Base-by-base conservation (phyloP, 2,113 vertebrate genomes). In the Actenoides lindsayi region DNA sequence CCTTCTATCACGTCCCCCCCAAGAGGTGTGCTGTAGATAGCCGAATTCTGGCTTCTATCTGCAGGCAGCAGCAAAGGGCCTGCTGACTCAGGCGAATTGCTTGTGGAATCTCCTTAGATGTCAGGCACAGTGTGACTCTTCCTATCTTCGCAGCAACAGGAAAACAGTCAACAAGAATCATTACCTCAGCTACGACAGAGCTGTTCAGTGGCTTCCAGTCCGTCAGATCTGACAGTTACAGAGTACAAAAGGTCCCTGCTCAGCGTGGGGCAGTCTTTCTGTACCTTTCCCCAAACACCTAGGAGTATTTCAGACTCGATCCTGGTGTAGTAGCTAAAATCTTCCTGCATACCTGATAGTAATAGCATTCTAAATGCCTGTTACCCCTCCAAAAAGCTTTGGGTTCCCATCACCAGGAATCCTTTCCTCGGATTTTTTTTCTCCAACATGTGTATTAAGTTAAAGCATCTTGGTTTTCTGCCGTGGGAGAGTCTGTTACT, bases 91-190 rank as follows among this genome's bases (percentile, higher is more conserved):
- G 83, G 76, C 37, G 16, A 76, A 91, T 56, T 37, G 93, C 75
- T 83, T 51, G 42, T 21, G 88, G 90, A 70, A 31, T 23, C 75
- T 88, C 67, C 80, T 92, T 50, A 74, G 77, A 80, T 35, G 74
- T 63, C 48, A 44, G 75, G 75, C 91, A 79, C 93, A 68, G 78
- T 62, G 54, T 28, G 94, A 59, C 46, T 80, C 64, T 89, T 48
- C 74, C 92, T 77, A 69, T 87, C 87, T 87, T 50, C 57, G 65
- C 87, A 73, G 89, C 78, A 53, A 53, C 84, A 83, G 86, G 83
- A 62, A 93, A 93, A 94, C 93, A 94, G 84, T 56, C 94, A 91
- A 70, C 93, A 93, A n/a, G 82, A 75, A 78, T 57, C 82, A n/a
- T 70, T 37, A 31, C 84, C 91, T 76, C 46, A 42, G 93, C 76